Evolutionary conservation across 2,113 vertebrate genomes (phyloP), one percentile per base, ranked within the genome.

Genomic region (Colaptes auratus): DNA sequence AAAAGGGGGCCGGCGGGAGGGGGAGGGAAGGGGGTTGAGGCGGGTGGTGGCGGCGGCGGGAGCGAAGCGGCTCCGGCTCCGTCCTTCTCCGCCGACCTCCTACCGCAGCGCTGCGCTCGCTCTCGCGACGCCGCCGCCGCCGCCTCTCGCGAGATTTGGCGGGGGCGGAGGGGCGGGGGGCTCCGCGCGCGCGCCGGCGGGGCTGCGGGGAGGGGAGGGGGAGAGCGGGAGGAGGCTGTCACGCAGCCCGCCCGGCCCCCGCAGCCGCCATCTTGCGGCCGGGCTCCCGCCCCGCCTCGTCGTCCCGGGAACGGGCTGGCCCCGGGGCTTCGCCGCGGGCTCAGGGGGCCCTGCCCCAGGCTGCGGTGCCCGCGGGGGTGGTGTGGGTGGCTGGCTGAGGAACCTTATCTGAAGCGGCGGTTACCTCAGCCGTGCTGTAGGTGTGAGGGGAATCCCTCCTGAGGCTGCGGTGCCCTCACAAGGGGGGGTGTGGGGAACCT

Each of bases 61-160:
- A 71, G 96, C 92, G 46, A 72, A 39, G 58, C 59, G 13, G 53
- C 64, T 59, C 36, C 55, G 25, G 50, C 92, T 94, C 96, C 95
- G 97, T 97, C 97, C 96, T 98, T 96, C 97, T 60, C 86, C 89
- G 92, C 96, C 94, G 86, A 96, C 94, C 93, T 93, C 96, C 95
- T 95, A 95, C 96, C 96, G 97, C 97, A 97, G 95, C 92, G 97
- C 97, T 97, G 95, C 92, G 82, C n/a, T 74, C 86, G 96, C 97
- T 97, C 97, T 97, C 97, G 93, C 97, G 25, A 84, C 42, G 24
- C 33, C 33, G 6, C 46, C 33, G 6, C 46, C 5, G 6, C 31
- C 59, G 35, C 84, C 67, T 60, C 77, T 97, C 97, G 97, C 97
- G 97, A 98, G 97, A 95, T 24, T n/a, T 59, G 27, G 9, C 19